Evolutionary conservation across 2,797 vertebrate genomes (phyloP), one percentile per base, ranked within the genome.

Genomic region (Dendrocincla tyrannina): DNA sequence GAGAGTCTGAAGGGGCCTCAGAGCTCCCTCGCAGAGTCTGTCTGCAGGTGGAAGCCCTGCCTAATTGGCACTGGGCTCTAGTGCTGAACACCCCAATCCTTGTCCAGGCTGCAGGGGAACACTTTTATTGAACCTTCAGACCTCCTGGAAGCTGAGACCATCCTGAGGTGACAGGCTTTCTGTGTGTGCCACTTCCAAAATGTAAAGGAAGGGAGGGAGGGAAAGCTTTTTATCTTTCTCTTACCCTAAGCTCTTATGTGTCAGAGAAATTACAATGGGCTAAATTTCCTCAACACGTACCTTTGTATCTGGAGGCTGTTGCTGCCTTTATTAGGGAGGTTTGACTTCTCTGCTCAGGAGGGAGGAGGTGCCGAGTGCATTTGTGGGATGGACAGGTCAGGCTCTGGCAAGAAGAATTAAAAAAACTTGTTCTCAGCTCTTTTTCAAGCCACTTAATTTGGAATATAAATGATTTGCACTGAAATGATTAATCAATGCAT

Each of bases 401-500:
- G 11, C 23, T 83, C 22, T 66, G 42, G 35, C 50, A 88, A 81
- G 18, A 75, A 14, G 15, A 80, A 77, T 41, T 12, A 2, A 44
- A 37, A 15, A 19, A 22, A 69, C 27, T 9, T 44, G 7, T 80
- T 89, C 30, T 77, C 9, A 0, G 78, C 27, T 92, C 25, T 77
- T 72, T 77, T 80, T 47, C 35, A 80, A 83, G 87, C 18, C 49
- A 47, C 41, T 89, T 93, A 59, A 78, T 78, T 86, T 67, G 37
- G 59, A 90, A 86, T 88, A 90, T 39, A 81, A 93, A 93, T 81
- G 17, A 84, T 96, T 82, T 93, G 67, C 41, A 52, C 18, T 41
- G 60, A 88, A 95, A 95, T 90, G 55, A 95, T 95, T 96, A 94
- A 95, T 95, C 91, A 95, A 46, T 84, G 44, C 52, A 87, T 76